These are phyloP conservation scores for Pachyseris speciosa DNA, from an alignment of 64 coral and sea anemone species.

Conservation along the genomic window DNA sequence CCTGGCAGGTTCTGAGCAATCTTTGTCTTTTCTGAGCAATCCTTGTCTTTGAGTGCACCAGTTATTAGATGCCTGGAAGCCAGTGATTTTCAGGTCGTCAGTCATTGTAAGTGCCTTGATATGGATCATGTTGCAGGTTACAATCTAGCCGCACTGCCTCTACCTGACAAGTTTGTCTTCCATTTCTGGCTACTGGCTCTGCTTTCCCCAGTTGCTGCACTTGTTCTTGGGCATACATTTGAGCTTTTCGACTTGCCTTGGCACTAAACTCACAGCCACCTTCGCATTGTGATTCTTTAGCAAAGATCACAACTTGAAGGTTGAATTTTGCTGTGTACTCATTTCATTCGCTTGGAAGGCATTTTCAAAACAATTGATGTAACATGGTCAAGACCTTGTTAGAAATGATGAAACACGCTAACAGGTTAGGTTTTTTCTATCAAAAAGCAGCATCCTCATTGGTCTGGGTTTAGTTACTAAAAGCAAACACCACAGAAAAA, in stretches of 20 bases:
- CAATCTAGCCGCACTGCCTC: conserved; percentile 9
- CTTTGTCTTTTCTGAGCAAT: too few relatives aligned
- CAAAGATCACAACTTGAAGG: too few relatives aligned
- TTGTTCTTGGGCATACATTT: too few relatives aligned
- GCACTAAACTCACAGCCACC: conserved; percentile 37
- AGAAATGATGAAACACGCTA: too few relatives aligned
- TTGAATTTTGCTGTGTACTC: conserved; percentile 34
- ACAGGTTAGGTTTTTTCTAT: not conserved
- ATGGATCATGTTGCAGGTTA: not conserved
- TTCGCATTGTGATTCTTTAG: too few relatives aligned
- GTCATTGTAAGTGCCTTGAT: not conserved
- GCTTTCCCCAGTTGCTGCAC: not conserved
- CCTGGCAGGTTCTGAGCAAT: too few relatives aligned
- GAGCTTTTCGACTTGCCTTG: conserved; percentile 41
- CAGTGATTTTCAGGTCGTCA: too few relatives aligned
- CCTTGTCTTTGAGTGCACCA: too few relatives aligned
- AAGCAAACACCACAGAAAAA: conserved; percentile 5
- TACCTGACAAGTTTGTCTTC: not conserved
- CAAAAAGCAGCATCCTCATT: not conserved
- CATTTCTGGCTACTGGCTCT: not conserved
- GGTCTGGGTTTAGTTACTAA: not conserved
- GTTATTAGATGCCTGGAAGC: not conserved
- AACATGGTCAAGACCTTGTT: too few relatives aligned
- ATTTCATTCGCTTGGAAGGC: conserved; percentile 20
- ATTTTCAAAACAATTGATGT: too few relatives aligned